Base-by-base conservation (phyloP, 2,888 invertebrate genomes). In the Ectemnius cavifrons region DNA sequence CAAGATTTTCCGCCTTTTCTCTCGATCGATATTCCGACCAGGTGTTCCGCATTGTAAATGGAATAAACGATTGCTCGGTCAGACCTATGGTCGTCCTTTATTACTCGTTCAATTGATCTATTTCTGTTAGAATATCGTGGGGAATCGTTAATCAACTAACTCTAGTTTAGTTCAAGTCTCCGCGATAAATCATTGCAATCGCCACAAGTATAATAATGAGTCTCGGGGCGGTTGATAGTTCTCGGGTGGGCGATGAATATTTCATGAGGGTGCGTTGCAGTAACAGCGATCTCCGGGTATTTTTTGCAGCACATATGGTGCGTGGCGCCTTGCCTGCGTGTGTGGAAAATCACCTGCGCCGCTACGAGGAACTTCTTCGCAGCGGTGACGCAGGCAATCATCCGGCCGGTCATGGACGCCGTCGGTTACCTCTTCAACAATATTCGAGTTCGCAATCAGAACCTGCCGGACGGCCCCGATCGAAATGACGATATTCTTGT, bases 261-360 rank as follows among this genome's bases (percentile, higher is more conserved):
- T 68, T 63, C 27, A 63, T 52, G 11, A 27, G 20, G 63, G 37
- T 16, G 37, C 37, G 37, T 37, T 37, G 16, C 4, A 14, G 37
- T 37, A 45, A 37, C 63, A 59, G 18, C n/a, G 20, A 16, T 56
- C 46, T n/a, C 68, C 68, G 37, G 37, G 37, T 37, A 37, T 37
- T 67, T 65, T 76, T 92, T 92, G 77, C 91, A 95, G 95, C 94
- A 95, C 91, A 94, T 96, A 85, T 96, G 96, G 96, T 94, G 94
- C 87, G 91, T 94, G 46, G 94, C 93, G 0, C 95, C 96, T 0
- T 93, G 93, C 73, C 91, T 95, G 63, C 92, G 95, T 71, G 92
- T 93, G 73, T 92, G 94, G 90, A 94, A 94, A 91, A 94, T 95
- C 85, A 93, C 93, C 86, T 95, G 94, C 86, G 93, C 93, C 0